Base-by-base conservation (phyloP, 1,140 invertebrate species). In the Leptopilina boulardi region DNA sequence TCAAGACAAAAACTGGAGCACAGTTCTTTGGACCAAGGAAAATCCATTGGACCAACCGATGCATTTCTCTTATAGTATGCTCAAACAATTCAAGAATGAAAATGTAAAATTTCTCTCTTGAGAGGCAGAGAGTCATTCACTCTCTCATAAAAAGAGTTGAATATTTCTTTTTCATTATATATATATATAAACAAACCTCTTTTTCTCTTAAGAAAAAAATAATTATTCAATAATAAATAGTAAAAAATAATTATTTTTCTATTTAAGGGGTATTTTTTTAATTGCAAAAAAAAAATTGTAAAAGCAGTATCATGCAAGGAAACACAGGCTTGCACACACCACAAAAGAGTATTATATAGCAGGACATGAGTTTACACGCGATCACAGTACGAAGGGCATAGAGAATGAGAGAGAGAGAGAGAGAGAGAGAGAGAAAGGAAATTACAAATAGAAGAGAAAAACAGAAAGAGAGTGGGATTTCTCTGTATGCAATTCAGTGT, bases 1-100 rank as follows among this genome's bases (percentile, higher is more conserved):
- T 84, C 82, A 81, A 79, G 79, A 73, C 78, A 73, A 82, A 80
- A 85, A 85, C 82, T 84, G 80, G 84, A 85, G 83, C 84, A 81
- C 76, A 74, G 44, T 73, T 74, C 23, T 76, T 73, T 1, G 21
- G 56, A 26, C 38, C 59, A 30, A 26, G 59, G 30, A 54, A 59
- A 66, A 18, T 30, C 23, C 59, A 66, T 15, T 30, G 23, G 26
- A 30, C 26, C 59, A 26, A 5, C 6, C 26, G 26, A 66, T 66
- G 56, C 23, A 66, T 13, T 66, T 66, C 21, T 23, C 11, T 66
- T n/a, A n/a, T 18, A 8, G 15, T 2, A n/a, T 2, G 10, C 21
- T n/a, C n/a, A n/a, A 66, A 26, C 11, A 30, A 4, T 26, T 10
- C 11, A 10, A 23, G 21, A 30, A 66, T 66, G 13, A 30, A 66